These are phyloP conservation scores for Trissolcus basalis DNA, from an alignment of 1,140 invertebrate species.

Conservation along the genomic window DNA sequence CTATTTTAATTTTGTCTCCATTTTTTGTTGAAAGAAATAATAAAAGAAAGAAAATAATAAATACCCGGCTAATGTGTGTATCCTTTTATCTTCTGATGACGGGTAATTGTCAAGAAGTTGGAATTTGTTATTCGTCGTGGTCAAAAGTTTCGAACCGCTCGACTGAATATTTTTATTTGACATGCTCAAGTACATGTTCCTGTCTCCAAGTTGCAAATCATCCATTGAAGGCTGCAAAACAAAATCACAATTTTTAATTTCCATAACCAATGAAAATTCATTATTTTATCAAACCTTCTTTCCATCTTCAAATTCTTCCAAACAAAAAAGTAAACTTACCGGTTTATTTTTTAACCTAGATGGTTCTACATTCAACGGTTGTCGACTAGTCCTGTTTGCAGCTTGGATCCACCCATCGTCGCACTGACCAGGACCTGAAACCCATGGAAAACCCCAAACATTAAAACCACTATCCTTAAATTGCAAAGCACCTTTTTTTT, in stretches of 20 bases:
- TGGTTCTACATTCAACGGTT: conserved; percentile 73
- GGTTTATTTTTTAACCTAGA: conserved; percentile 76
- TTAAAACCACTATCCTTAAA: not conserved
- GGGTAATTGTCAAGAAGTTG: conserved; percentile 69
- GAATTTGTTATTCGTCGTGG: conserved; percentile 72
- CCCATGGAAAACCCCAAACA: conserved; percentile 3
- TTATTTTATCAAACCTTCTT: too few species aligned
- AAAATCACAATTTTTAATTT: too few species aligned
- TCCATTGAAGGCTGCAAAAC: conserved; percentile 70
- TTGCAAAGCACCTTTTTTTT: too few species aligned
- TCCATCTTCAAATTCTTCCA: too few species aligned
- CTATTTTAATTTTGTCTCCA: too few species aligned
- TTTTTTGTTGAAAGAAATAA: too few species aligned
- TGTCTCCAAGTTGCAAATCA: conserved; percentile 73
- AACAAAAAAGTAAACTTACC: conserved; percentile 61
- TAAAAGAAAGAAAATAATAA: conserved; percentile 23
- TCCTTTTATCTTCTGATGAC: conserved; percentile 73
- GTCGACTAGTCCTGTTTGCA: conserved; percentile 59
- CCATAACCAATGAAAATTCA: too few species aligned
- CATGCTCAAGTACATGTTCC: conserved; percentile 66
- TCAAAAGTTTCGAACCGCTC: conserved; percentile 53
- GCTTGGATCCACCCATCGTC: conserved; percentile 70
- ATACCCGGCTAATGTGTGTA: conserved; percentile 68
- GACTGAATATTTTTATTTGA: conserved; percentile 65
- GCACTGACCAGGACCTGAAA: conserved; percentile 50